Conservation (phyloP, 1,140 invertebrate genomes). For the Dendrolimus kikuchii region DNA sequence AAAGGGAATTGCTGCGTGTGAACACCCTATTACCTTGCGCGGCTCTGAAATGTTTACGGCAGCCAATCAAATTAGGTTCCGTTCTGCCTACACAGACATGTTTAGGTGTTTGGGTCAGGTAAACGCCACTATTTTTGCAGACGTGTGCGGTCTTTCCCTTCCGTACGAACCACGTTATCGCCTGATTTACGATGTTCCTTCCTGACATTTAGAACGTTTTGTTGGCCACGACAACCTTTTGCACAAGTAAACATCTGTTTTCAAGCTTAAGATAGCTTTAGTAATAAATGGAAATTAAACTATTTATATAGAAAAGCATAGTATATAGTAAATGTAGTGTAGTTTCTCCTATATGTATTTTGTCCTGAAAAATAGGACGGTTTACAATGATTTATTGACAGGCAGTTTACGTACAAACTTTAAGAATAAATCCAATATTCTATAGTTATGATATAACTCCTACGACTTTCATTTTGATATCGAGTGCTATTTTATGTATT, state of each 20-base stretch:
- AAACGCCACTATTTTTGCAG: slow-evolving; percentile 22
- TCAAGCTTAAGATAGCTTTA: no score
- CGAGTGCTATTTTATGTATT: no score
- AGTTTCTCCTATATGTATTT: no score
- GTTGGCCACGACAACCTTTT: slow-evolving; percentile 5
- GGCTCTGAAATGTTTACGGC: no score
- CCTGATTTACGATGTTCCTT: slow-evolving; percentile 28
- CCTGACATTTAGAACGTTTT: slow-evolving; percentile 22
- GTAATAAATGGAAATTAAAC: background rate
- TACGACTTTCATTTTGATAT: no score
- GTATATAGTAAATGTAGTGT: background rate
- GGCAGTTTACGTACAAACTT: no score
- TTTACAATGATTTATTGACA: no score
- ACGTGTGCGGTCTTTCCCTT: slow-evolving; percentile 22
- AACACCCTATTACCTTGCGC: no score
- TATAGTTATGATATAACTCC: no score
- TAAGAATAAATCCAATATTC: no score
- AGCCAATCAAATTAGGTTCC: background rate
- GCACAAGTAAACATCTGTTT: background rate
- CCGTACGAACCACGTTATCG: slow-evolving; percentile 25
- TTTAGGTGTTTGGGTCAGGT: slow-evolving; percentile 4
- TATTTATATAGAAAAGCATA: background rate
- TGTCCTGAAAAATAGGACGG: no score
- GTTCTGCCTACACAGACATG: background rate
- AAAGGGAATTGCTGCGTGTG: no score